A percentile compares a stretch with the other conserved stretches of the same genome.
Conservation (phyloP, 2,113 vertebrate species). For the Neogale vison region DNA sequence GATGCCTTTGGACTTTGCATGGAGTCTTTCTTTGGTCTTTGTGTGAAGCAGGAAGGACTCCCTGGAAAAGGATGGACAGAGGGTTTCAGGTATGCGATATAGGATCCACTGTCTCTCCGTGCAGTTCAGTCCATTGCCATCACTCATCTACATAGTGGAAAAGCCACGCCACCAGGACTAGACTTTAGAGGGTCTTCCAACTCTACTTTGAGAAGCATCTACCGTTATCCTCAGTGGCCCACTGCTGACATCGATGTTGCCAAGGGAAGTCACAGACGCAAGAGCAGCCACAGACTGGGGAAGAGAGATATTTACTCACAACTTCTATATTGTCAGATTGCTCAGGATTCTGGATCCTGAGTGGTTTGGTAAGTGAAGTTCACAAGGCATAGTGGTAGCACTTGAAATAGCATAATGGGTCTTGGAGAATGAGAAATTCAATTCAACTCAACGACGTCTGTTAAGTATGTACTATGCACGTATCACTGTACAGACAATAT, state of each 20-base stretch:
- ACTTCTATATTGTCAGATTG: background rate
- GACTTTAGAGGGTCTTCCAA: background rate
- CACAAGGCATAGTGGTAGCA: too few relatives aligned
- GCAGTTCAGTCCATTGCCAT: fast-evolving
- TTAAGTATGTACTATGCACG: too few relatives aligned
- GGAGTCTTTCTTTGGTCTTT: background rate
- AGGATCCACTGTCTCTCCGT: background rate
- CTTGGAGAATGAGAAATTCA: background rate
- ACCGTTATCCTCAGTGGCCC: background rate
- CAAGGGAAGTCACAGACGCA: background rate
- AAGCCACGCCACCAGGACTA: background rate
- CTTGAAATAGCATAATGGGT: background rate
- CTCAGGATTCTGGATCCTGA: background rate
- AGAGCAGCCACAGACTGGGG: background rate
- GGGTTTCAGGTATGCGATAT: fast-evolving
- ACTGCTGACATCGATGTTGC: background rate
- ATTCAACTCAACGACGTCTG: background rate
- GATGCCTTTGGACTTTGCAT: background rate
- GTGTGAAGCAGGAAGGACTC: background rate
- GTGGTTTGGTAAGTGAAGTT: background rate
- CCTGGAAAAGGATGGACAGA: background rate
- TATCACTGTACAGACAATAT: background rate
- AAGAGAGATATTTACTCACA: background rate
- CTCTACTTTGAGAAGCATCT: background rate
- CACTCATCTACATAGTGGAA: background rate